phyloP scores from a whole-genome alignment of 2,113 vertebrate genomes.

The Isichthys henryi region DNA sequence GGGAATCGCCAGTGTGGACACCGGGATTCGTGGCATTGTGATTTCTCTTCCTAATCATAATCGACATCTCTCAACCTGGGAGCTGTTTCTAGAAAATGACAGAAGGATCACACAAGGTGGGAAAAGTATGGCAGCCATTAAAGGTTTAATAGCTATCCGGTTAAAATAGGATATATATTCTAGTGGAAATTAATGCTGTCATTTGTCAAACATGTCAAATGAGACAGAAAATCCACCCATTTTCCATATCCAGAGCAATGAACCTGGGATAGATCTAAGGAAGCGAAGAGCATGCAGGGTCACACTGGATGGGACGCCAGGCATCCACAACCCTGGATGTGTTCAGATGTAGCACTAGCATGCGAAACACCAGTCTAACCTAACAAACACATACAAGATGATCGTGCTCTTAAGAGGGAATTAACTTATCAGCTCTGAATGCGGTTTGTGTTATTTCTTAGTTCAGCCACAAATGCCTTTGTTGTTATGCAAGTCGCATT shows the following conservation, averaged over 20 bases:
- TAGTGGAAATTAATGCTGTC: not conserved
- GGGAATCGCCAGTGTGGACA: not conserved
- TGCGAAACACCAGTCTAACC: not conserved
- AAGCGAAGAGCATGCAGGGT: not conserved
- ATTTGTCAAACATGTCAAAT: not conserved
- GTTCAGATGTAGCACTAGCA: not conserved
- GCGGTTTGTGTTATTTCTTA: not conserved
- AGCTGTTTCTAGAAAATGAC: not conserved
- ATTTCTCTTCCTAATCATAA: not conserved
- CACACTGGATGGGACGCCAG: not conserved
- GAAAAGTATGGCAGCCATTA: not conserved
- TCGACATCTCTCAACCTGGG: not conserved
- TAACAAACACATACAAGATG: not conserved
- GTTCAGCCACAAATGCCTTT: not conserved
- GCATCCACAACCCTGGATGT: not conserved
- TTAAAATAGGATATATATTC: not conserved
- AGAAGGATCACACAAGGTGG: not conserved
- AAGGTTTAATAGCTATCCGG: not conserved
- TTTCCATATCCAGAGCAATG: not conserved
- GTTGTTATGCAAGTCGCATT: not conserved
- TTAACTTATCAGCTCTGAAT: not conserved
- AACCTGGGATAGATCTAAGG: not conserved
- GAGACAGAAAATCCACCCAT: not conserved
- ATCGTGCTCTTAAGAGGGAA: not conserved
- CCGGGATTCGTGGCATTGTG: not conserved